phyloP scores from a whole-genome alignment of 2,797 vertebrate genomes.

The Lacerta bilineata region DNA sequence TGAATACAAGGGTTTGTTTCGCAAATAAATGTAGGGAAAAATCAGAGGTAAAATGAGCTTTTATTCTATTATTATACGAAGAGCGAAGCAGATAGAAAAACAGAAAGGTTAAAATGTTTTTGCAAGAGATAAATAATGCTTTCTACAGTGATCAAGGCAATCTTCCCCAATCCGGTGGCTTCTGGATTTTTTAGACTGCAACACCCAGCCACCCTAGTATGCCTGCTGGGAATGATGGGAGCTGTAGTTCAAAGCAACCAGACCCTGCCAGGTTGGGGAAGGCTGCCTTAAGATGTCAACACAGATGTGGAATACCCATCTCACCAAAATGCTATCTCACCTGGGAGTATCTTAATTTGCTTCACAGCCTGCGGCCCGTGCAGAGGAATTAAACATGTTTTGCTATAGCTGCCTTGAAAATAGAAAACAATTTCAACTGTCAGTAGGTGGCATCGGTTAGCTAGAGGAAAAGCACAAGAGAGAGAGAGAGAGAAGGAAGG shows the following conservation, averaged over 20 bases:
- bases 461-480: constrained; percentile 21
- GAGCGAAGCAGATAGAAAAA: not conserved
- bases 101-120: fast-evolving
- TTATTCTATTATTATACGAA: not conserved
- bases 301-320: not conserved
- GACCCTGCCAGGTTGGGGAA: no score
- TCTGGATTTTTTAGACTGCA: no score
- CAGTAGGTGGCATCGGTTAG: constrained; percentile 76
- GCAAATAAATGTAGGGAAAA: not conserved
- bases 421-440: constrained; percentile 24
- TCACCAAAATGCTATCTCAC: not conserved
- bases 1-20: not conserved
- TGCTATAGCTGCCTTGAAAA: not conserved
- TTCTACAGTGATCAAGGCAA: fast-evolving
- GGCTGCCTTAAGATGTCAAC: fast-evolving
- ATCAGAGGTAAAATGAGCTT: constrained; percentile 14
- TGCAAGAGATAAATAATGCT: no score
- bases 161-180: no score
- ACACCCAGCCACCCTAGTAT: no score
- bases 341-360: not conserved
- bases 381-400: not conserved
- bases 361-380: not conserved
- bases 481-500: not conserved
- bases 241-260: no score
- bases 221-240: no score